Conservation (phyloP, 2,888 invertebrate species). For the Meteorus cinctellus region DNA sequence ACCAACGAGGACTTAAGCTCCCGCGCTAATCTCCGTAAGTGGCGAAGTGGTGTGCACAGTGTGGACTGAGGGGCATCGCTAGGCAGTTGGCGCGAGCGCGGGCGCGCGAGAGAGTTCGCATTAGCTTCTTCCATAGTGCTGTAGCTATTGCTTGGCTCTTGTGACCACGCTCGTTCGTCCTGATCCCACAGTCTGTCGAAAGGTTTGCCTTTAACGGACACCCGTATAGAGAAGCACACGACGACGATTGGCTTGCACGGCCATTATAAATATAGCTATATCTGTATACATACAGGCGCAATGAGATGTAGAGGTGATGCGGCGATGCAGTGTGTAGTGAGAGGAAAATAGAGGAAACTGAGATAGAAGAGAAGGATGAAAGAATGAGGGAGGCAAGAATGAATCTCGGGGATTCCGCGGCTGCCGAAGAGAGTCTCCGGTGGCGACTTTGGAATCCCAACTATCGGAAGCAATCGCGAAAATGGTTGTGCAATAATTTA, state of each 20-base stretch:
- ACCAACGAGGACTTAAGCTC: conserved; percentile 38
- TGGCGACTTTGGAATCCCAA: conserved; percentile 63
- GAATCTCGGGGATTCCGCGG: conserved; percentile 59
- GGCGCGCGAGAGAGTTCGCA: conserved; percentile 41
- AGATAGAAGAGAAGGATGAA: conserved; percentile 16
- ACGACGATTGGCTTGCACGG: conserved; percentile 39
- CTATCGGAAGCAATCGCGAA: conserved; percentile 70
- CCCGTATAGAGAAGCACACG: conserved; percentile 51
- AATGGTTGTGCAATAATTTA: conserved; percentile 68
- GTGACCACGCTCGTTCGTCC: conserved; percentile 46
- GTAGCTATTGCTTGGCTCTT: conserved; percentile 22
- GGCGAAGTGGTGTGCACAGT: conserved; percentile 42
- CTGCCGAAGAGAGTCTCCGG: conserved; percentile 56
- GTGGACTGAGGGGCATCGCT: neutral
- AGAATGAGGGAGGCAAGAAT: conserved; percentile 54
- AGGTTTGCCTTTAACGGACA: conserved; percentile 55
- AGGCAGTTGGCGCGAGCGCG: conserved; percentile 28
- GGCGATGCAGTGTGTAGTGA: conserved; percentile 28
- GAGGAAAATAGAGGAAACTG: conserved; percentile 5
- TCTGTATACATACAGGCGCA: conserved; percentile 14
- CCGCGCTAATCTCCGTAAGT: conserved; percentile 51
- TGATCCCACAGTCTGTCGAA: conserved; percentile 59
- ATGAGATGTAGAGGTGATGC: conserved; percentile 21
- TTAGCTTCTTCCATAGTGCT: neutral
- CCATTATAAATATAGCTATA: conserved; percentile 36